phyloP scores from a whole-genome alignment of 2,888 invertebrate species.

The Diadegma fenestrale region DNA sequence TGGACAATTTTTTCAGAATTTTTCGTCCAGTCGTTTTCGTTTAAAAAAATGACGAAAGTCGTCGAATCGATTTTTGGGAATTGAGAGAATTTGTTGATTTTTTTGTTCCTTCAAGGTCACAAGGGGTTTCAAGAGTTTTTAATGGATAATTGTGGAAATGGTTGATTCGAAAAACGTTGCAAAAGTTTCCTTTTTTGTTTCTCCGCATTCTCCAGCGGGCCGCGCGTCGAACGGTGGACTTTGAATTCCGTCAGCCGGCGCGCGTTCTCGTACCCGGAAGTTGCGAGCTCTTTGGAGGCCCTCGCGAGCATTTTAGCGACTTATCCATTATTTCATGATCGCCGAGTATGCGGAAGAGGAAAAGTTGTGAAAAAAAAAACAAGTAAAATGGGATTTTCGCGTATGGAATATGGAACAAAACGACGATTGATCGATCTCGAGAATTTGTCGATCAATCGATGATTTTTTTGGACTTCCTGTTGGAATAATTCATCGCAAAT shows the following conservation, averaged over 20 bases:
- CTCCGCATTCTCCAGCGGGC: not conserved
- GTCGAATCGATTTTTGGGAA: not conserved
- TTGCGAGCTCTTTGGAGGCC: not conserved
- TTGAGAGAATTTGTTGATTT: not conserved
- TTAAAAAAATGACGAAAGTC: not conserved
- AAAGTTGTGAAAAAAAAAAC: not conserved
- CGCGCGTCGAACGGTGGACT: not conserved
- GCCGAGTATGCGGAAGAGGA: conserved; percentile 3
- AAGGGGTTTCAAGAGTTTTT: not conserved
- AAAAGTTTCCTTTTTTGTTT: not conserved
- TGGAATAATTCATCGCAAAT: conserved; percentile 12
- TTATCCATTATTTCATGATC: conserved; percentile 24
- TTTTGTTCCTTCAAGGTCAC: not conserved
- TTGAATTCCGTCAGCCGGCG: conserved; percentile 10
- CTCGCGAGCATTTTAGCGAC: conserved; percentile 1
- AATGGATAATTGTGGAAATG: not conserved
- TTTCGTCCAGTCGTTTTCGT: no score
- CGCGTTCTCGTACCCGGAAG: conserved; percentile 22
- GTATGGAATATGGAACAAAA: not conserved
- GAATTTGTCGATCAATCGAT: conserved; percentile 1
- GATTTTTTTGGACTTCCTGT: conserved; percentile 23
- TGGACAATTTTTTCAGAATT: not conserved
- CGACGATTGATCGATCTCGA: not conserved
- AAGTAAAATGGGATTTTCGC: not conserved
- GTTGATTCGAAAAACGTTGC: not conserved